phyloP scores from a whole-genome alignment of 2,888 invertebrate genomes.

The Dasypolia templi region DNA sequence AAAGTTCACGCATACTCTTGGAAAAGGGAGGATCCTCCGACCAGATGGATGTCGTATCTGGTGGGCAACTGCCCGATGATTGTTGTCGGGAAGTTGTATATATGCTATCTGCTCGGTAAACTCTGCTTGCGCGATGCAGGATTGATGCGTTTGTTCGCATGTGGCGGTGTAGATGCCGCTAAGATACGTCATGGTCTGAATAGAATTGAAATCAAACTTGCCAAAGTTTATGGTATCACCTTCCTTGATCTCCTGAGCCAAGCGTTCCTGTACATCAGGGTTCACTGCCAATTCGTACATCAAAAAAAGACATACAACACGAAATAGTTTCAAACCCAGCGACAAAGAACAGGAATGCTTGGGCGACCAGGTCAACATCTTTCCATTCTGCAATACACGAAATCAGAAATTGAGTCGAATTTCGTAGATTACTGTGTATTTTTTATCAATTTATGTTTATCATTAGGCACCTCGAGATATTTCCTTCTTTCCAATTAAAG shows the following conservation, averaged over 20 bases:
- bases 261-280: constrained; percentile 75
- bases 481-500: constrained; percentile 75
- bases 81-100: too few species aligned
- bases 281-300: constrained; percentile 78
- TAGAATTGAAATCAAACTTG: constrained; percentile 84
- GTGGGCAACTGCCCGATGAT: too few species aligned
- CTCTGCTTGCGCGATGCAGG: too few species aligned
- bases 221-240: constrained; percentile 74
- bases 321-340: constrained; percentile 80
- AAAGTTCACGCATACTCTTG: too few species aligned
- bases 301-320: constrained; percentile 72
- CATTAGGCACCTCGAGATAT: constrained; percentile 74
- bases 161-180: too few species aligned
- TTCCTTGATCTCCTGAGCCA: constrained; percentile 75
- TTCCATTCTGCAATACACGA: constrained; percentile 66
- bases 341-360: constrained; percentile 78
- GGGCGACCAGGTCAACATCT: constrained; percentile 75
- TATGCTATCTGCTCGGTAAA: too few species aligned
- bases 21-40: too few species aligned
- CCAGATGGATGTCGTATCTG: too few species aligned
- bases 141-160: too few species aligned
- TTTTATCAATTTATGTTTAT: too few species aligned
- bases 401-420: background rate
- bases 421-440: background rate
- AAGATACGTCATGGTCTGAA: constrained; percentile 73